phyloP scores from a whole-genome alignment of 2,113 vertebrate genomes.

The Poecilia latipinna region DNA sequence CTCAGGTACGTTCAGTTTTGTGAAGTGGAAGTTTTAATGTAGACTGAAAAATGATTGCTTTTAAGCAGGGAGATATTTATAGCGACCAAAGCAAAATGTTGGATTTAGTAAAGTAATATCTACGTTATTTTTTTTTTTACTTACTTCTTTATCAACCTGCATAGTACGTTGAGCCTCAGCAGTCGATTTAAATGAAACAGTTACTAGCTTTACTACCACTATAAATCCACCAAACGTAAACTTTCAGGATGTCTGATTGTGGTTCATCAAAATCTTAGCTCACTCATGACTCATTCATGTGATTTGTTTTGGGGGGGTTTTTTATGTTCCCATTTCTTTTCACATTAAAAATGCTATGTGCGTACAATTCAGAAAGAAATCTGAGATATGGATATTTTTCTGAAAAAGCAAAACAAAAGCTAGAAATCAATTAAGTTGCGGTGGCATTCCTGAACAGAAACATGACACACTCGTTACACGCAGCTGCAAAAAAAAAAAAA shows the following conservation, averaged over 20 bases:
- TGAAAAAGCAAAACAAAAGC: neutral
- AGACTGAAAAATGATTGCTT: neutral
- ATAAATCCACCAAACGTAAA: neutral
- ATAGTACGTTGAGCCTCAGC: neutral
- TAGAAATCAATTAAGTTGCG: slow-evolving; percentile 1
- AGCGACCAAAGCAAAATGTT: neutral
- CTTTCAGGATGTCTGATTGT: neutral
- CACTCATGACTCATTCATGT: slow-evolving; percentile 5
- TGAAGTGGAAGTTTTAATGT: neutral
- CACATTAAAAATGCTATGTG: neutral
- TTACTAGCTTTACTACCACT: neutral
- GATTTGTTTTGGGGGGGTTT: neutral
- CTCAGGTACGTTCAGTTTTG: slow-evolving; percentile 42
- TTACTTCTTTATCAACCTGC: neutral
- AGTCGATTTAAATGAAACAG: neutral
- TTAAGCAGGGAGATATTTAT: neutral
- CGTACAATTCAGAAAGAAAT: too few relatives aligned
- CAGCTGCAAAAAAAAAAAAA: neutral
- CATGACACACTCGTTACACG: neutral
- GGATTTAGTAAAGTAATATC: too few relatives aligned
- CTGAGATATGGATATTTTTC: too few relatives aligned
- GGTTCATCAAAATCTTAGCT: slow-evolving; percentile 5
- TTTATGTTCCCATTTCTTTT: neutral
- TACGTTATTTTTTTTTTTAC: neutral
- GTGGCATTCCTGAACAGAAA: neutral